Percentiles rank a stretch among this genome's conserved stretches.
phyloP scores from a whole-genome alignment of 2,113 vertebrate species.

The Rattus rattus region DNA sequence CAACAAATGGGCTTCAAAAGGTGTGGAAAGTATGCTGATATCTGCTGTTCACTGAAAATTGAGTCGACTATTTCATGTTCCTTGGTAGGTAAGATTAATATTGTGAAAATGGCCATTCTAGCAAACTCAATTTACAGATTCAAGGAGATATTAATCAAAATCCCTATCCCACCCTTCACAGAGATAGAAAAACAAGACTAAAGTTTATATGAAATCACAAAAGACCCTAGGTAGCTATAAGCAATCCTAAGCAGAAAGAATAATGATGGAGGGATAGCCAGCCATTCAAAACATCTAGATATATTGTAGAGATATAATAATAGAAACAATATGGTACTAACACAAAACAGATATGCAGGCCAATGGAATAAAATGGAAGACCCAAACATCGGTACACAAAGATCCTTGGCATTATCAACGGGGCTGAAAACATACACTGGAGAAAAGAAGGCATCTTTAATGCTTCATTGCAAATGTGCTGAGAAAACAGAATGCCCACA shows the following conservation, averaged over 20 bases:
- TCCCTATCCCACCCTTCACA: not conserved
- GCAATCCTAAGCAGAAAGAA: not conserved
- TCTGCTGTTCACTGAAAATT: not conserved
- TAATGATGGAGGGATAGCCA: not conserved
- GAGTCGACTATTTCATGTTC: not conserved
- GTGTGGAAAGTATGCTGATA: not conserved
- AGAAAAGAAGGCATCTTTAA: not conserved
- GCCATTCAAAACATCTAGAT: not conserved
- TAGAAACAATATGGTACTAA: not conserved
- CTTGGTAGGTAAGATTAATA: not conserved
- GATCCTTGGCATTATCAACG: not conserved
- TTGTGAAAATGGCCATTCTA: not conserved
- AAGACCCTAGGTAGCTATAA: not conserved
- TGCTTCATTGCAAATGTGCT: not conserved
- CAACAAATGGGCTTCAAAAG: not conserved
- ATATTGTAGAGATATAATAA: not conserved
- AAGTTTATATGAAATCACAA: not conserved
- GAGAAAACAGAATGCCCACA: not conserved
- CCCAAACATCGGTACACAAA: not conserved
- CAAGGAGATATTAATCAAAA: not conserved
- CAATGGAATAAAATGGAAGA: not conserved
- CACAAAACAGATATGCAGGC: not conserved
- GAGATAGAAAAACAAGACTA: not conserved
- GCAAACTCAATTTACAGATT: not conserved
- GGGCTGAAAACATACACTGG: not conserved